Evolutionary conservation across 2,797 vertebrate genomes (phyloP), one percentile per base, ranked within the genome.

Genomic region (Tachyglossus aculeatus): DNA sequence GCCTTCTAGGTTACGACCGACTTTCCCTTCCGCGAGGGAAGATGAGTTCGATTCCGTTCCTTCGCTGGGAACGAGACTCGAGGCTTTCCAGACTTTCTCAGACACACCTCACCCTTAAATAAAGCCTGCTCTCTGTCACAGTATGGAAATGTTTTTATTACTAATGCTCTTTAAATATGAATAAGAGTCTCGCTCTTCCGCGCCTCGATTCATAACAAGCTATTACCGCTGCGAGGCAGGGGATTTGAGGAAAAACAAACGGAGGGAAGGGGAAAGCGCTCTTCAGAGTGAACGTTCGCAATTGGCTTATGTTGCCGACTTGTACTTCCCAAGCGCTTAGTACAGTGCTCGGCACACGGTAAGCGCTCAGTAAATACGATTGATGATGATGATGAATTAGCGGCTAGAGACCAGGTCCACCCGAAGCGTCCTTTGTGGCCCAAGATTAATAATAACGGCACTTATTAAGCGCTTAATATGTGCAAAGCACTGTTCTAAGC

Each of bases 21-120:
- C 74, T 86, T 83, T 84, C 84, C 73, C 67, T 81, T 75, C 86
- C 64, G 74, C 80, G 70, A 82, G 85, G 72, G 77, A 75, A 83
- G 83, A 86, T 79, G 80, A 86, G 84, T 79, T 84, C 62, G 86
- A 83, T 78, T 86, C 84, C 86, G 82, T 77, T 86, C 82, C 77
- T 84, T 77, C 74, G 64, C 75, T 82, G 78, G 81, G 77, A 82
- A 79, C 72, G 82, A 81, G 70, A 86, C 80, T 82, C 80, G n/a
- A n/a, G n/a, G n/a, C n/a, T n/a, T n/a, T n/a, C n/a, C n/a, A n/a
- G n/a, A 86, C 61, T 86, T 84, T 75, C 70, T 79, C 79, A 81
- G 80, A 84, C 77, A 82, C 74, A 82, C 75, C 77, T 84, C 86
- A 81, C 85, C 85, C 82, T 86, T 86, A 83, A 86, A 84, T 75